These are phyloP conservation scores for Bombyx mandarina DNA, from an alignment of 1,140 invertebrate species.

Conservation along the genomic window DNA sequence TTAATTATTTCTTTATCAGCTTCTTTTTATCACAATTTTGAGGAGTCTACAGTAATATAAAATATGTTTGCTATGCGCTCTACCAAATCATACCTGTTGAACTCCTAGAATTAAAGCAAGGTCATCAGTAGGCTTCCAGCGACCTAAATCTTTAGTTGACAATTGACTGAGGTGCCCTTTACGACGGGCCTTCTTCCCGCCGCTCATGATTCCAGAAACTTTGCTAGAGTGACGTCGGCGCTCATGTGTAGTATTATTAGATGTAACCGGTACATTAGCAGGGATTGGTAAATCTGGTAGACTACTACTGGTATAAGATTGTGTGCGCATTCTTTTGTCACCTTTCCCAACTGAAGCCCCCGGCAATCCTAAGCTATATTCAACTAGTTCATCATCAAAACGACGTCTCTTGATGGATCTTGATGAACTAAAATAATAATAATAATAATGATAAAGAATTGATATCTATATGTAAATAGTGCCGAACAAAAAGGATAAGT, in stretches of 20 bases:
- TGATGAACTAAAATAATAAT: constrained; percentile 78
- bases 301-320: constrained; percentile 72
- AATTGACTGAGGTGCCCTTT: constrained; percentile 75
- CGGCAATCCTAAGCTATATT: constrained; percentile 83
- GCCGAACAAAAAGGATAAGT: too few relatives aligned
- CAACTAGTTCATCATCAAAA: constrained; percentile 97
- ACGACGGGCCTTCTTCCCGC: constrained; percentile 68
- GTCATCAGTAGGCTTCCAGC: constrained; percentile 98
- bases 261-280: constrained; percentile 54
- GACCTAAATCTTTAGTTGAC: constrained; percentile 87
- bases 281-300: constrained; percentile 68
- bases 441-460: not conserved
- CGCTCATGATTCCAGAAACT: constrained; percentile 46
- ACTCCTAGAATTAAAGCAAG: constrained; percentile 93
- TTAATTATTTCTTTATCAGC: too few relatives aligned
- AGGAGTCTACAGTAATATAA: too few relatives aligned
- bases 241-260: constrained; percentile 43
- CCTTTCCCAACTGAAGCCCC: constrained; percentile 73
- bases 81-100: constrained; percentile 79
- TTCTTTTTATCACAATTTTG: too few relatives aligned
- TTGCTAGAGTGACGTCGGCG: constrained; percentile 38
- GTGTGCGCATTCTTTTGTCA: constrained; percentile 67
- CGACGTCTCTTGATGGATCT: constrained; percentile 95
- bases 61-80: too few relatives aligned
- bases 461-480: not conserved